Evolutionary conservation across 1,140 invertebrate genomes (phyloP), one percentile per base, ranked within the genome.

Genomic region (Bombus cullumanus): DNA sequence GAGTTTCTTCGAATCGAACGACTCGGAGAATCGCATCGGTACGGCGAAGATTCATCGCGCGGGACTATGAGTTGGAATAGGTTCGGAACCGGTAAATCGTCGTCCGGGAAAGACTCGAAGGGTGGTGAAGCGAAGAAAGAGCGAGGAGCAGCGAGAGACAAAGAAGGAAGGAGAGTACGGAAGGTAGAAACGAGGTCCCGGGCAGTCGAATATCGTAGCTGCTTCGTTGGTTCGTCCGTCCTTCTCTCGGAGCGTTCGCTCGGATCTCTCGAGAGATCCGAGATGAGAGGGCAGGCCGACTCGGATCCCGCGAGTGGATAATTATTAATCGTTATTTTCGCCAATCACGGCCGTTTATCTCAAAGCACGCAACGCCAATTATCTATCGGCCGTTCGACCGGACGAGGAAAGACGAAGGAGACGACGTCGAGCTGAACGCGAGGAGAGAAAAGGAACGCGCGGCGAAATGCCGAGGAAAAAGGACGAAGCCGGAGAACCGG

Each of bases 251-350:
- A 83, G 86, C 85, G 82, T 89, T 87, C 89, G 87, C 83, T 90
- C 89, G 89, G 88, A 86, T 90, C 89, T 91, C 87, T 87, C 83
- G 88, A 92, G 93, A 94, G 94, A 93, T 88, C 86, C 86, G 89
- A 93, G 93, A 94, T 94, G 93, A 93, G 92, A 93, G 92, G 93
- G 92, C 92, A 92, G 92, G 80, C 93, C 91, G 92, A 89, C 91
- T 93, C 83, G 92, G 90, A 94, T 92, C 91, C 91, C 90, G 92
- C 93, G 92, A 94, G 93, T 94, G 93, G 93, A 93, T 94, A 94
- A 94, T 94, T 94, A 94, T 94, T 94, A 94, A 94, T 94, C 94
- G 93, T 94, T 94, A 94, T 94, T 94, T 94, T 94, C 93, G 93
- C 93, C 93, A 94, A 94, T 94, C 93, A 93, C 93, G 94, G 93